Base-by-base conservation (phyloP, 2,888 invertebrate species). In the Diplazon laetatorius region DNA sequence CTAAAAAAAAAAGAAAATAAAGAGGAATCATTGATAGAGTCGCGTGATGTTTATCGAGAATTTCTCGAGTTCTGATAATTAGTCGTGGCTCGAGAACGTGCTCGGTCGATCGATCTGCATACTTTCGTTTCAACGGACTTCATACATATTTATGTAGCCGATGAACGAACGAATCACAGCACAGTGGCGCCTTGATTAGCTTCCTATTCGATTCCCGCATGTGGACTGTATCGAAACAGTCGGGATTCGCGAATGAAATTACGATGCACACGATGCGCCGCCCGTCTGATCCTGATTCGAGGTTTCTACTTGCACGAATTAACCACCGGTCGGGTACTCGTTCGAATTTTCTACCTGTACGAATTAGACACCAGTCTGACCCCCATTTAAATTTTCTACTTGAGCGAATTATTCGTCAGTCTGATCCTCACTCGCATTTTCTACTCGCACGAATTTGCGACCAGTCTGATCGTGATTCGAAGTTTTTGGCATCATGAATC, bases 31-130 rank as follows among this genome's bases (percentile, higher is more conserved):
- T 12, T 46, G 2, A 46, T 46, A 46, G 1, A 30, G 42, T 1
- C 3, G 12, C 25, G n/a, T 30, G 30, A 16, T n/a, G 30, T 55
- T 44, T 62, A 57, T 57, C 20, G 50, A 69, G 57, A 16, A 30
- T 63, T 69, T 72, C 52, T 78, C n/a, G n/a, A n/a, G n/a, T n/a
- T n/a, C 78, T 65, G 70, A 73, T 80, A 79, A 77, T 79, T 69
- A 70, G 39, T 39, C 46, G 55, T 30, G 66, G 20, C 42, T 44
- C 65, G 42, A 59, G 57, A 59, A 73, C 77, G 81, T 76, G 73
- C 42, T 70, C 62, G 71, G 60, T 73, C 55, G 42, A 59, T 72
- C 65, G 68, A 82, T 80, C 65, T 72, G 72, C 74, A 77, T 80
- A 82, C 81, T 82, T 82, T 81, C 81, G 52, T 78, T 55, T 76